Evolutionary conservation across 2,888 invertebrate genomes (phyloP).

Genomic region (Lasioglossum oenotherae): DNA sequence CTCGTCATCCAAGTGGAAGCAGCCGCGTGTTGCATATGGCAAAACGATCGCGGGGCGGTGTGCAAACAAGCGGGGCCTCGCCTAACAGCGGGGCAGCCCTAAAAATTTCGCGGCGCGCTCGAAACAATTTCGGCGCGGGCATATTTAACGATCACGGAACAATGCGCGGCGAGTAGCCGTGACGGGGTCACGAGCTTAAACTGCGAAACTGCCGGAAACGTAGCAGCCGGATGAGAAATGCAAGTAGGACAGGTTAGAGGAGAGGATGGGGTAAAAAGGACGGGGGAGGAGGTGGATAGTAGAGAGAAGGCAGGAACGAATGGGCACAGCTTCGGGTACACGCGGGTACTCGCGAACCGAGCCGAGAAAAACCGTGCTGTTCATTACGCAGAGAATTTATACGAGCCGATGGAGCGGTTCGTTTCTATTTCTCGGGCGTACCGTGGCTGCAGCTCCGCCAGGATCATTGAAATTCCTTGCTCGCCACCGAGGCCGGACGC

Average conservation of each 20-base stretch:
- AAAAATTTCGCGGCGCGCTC: constrained; percentile 32
- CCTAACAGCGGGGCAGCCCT: not conserved
- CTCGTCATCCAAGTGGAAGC: not conserved
- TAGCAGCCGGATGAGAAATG: constrained; percentile 38
- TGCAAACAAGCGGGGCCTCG: not conserved
- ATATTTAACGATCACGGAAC: constrained; percentile 49
- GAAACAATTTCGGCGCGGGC: constrained; percentile 45
- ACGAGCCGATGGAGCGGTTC: constrained; percentile 36
- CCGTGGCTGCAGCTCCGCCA: not conserved
- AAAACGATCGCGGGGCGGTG: not conserved
- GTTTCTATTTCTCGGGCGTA: constrained; percentile 24
- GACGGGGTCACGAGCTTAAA: constrained; percentile 54
- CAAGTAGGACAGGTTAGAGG: constrained; percentile 38
- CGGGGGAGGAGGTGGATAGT: not conserved
- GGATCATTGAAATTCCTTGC: constrained; percentile 14
- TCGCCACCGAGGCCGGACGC: not conserved
- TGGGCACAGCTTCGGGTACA: not conserved
- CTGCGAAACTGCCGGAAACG: constrained; percentile 43
- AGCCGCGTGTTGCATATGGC: not conserved
- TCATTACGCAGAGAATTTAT: constrained; percentile 46
- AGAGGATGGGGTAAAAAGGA: constrained; percentile 6
- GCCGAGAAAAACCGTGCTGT: constrained; percentile 28
- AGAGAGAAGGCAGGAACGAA: constrained; percentile 8
- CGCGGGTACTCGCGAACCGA: not conserved
- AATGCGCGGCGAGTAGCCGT: constrained; percentile 31